Base-by-base conservation (phyloP, 2,888 invertebrate species). In the Caenorhabditis drosophilae region DNA sequence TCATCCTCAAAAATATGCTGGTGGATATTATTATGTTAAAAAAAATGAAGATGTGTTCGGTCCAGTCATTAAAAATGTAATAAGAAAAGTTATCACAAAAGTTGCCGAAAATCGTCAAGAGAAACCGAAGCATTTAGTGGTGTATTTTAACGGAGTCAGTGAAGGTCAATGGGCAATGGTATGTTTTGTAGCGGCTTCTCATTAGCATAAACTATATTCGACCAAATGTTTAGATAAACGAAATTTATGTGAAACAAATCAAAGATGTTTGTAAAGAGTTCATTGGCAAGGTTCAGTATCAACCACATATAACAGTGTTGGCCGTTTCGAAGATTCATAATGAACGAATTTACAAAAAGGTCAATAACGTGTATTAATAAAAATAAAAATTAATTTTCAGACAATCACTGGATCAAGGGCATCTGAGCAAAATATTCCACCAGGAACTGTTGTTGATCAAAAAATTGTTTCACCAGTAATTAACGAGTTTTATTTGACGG, bases 381-480 rank as follows among this genome's bases (percentile, higher is more conserved):
- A 7, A 7, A 11, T 38, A 11, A 11, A 11, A 11, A 38, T 18
- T 18, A 11, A 11, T 38, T 38, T 38, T 38, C 6, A 38, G 38
- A 38, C 15, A 11, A 38, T 38, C n/a, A n/a, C 6, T 6, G n/a
- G n/a, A 11, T 6, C n/a, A n/a, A 38, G n/a, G 18, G n/a, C 38
- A 6, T 6, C 7, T 18, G 38, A 38, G 38, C 38, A 38, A 40
- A 72, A 72, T 46, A 16, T 70, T 9, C 31, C 27, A 12, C 56
- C 69, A 0, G 72, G 72, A 45, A 57, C 66, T 11, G 55, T 67
- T n/a, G 46, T 72, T 31, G 69, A 72, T 36, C 2, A 27, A 0
- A 25, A 18, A 18, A 53, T 72, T 41, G 64, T 69, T 6, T 45
- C 23, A 12, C 54, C 66, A 6, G 41, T 50, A 2, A 6, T 51